Conservation (phyloP, 2,113 vertebrate genomes). For the Myxocyprinus asiaticus region DNA sequence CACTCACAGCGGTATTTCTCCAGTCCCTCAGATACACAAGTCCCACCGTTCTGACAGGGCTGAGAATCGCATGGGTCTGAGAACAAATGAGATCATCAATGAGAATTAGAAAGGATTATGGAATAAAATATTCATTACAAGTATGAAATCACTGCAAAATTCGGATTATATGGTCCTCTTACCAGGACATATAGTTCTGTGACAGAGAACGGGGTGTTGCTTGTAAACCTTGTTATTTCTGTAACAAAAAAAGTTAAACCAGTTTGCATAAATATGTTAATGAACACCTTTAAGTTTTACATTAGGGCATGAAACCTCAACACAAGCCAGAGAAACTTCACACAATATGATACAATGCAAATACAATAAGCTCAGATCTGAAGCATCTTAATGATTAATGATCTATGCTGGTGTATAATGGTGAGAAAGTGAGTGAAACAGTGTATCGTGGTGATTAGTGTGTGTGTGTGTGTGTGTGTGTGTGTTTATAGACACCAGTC, state of each 20-base stretch:
- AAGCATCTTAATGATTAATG: too few relatives aligned
- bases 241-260: slow-evolving; percentile 48
- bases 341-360: neutral
- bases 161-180: slow-evolving; percentile 20
- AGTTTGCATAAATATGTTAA: neutral
- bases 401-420: too few relatives aligned
- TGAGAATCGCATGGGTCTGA: slow-evolving; percentile 89
- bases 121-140: neutral
- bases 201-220: slow-evolving; percentile 80
- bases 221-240: slow-evolving; percentile 82
- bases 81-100: neutral
- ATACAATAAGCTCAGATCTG: neutral
- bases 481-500: too few relatives aligned
- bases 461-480: too few relatives aligned
- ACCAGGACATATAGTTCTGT: slow-evolving; percentile 89
- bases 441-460: too few relatives aligned
- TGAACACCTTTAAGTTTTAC: neutral
- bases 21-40: slow-evolving; percentile 81
- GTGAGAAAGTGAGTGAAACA: too few relatives aligned
- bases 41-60: slow-evolving; percentile 91
- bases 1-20: slow-evolving; percentile 84
- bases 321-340: neutral
- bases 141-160: neutral
- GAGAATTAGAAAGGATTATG: neutral
- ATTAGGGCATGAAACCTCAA: neutral